Evolutionary conservation across 1,140 invertebrate genomes (phyloP).

Genomic region (Leguminivora glycinivorella): DNA sequence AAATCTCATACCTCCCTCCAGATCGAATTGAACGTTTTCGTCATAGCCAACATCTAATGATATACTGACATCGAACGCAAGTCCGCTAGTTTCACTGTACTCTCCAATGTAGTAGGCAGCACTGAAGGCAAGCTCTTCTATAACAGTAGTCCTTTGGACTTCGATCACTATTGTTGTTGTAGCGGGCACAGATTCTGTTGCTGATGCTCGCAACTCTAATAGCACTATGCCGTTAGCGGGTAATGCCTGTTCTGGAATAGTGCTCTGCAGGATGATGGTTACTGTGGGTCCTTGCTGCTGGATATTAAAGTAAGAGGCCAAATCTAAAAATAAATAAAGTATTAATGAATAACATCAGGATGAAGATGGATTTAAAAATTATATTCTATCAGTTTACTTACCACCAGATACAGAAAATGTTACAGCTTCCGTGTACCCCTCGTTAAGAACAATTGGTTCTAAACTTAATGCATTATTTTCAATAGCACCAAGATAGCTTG

Average conservation of each 20-base stretch:
- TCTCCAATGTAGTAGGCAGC: neutral
- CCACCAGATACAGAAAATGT: neutral
- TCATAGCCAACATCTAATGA: neutral
- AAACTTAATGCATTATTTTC: neutral
- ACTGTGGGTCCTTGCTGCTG: neutral
- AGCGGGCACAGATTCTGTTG: neutral
- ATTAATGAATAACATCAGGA: no score
- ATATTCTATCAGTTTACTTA: no score
- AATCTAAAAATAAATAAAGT: constrained; percentile 1
- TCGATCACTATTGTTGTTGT: neutral
- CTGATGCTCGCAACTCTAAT: neutral
- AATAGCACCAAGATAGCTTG: constrained; percentile 1
- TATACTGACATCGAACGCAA: neutral
- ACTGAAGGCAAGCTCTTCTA: neutral
- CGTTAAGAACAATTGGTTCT: constrained; percentile 14
- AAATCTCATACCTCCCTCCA: neutral
- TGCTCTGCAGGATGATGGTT: neutral
- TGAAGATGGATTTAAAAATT: no score
- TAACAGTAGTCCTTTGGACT: neutral
- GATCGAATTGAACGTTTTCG: neutral
- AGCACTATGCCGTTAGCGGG: neutral
- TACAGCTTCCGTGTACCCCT: neutral
- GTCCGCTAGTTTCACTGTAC: neutral
- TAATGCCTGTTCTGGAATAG: neutral
- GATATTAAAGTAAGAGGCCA: neutral